phyloP scores from a whole-genome alignment of 2,113 vertebrate species.

The Zosterops hypoxanthus region DNA sequence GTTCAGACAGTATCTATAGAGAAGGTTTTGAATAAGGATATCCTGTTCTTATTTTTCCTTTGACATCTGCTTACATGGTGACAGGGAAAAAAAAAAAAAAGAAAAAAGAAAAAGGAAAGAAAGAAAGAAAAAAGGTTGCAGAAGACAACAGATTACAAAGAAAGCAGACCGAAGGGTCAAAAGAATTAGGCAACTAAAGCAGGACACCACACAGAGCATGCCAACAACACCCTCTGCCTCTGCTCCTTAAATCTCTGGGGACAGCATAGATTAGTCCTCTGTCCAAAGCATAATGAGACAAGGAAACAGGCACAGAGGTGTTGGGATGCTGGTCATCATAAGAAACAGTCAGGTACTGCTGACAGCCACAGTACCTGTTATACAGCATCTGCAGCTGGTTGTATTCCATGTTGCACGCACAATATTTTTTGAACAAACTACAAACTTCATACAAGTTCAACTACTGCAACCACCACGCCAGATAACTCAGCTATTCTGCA shows the following conservation, averaged over 20 bases:
- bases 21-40: not conserved
- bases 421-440: not conserved
- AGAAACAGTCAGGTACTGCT: not conserved
- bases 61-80: not conserved
- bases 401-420: not conserved
- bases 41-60: not conserved
- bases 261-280: not conserved
- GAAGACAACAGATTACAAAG: not conserved
- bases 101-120: not conserved
- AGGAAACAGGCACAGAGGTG: not conserved
- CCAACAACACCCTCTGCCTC: not conserved
- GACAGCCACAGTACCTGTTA: not conserved
- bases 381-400: not conserved
- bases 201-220: not conserved
- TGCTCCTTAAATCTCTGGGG: not conserved
- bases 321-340: not conserved
- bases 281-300: not conserved
- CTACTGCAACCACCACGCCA: not conserved
- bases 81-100: rapidly evolving
- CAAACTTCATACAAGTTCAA: not conserved
- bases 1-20: not conserved
- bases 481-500: not conserved
- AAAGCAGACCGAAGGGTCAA: not conserved
- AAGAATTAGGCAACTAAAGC: not conserved
- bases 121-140: not conserved